Evolutionary conservation across 2,888 invertebrate genomes (phyloP).

Genomic region (Aphidius colemani): DNA sequence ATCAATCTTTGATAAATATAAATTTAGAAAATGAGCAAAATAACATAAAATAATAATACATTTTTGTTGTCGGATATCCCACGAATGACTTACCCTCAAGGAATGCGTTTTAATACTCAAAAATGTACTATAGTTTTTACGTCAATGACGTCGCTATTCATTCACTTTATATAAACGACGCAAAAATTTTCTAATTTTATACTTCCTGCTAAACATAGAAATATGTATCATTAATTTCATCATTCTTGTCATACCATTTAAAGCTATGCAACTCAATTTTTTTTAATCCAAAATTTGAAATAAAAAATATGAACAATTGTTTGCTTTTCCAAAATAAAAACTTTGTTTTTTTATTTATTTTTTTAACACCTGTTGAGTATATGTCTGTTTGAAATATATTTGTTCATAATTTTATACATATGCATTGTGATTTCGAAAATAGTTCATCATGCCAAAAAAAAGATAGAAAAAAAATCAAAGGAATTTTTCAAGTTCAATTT

Average conservation of each 20-base stretch:
- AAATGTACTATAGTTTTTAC: constrained; percentile 29
- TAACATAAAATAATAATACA: too few species aligned
- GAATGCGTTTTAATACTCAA: too few species aligned
- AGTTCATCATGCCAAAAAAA: too few species aligned
- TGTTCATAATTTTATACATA: too few species aligned
- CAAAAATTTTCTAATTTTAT: constrained; percentile 44
- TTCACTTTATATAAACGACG: constrained; percentile 40
- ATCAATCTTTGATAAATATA: too few species aligned
- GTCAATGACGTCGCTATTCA: constrained; percentile 43
- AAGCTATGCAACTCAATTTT: constrained; percentile 2
- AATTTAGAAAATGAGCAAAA: not conserved
- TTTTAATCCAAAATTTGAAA: not conserved
- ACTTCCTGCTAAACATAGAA: constrained; percentile 41
- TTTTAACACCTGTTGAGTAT: not conserved
- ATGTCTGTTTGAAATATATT: too few species aligned
- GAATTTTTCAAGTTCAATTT: too few species aligned
- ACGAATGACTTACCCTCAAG: too few species aligned
- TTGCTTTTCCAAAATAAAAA: not conserved
- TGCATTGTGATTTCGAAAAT: too few species aligned
- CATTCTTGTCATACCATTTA: constrained; percentile 17
- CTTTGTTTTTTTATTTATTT: not conserved
- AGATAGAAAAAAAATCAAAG: too few species aligned
- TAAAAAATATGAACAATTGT: not conserved
- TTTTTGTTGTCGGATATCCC: too few species aligned
- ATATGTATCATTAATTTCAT: constrained; percentile 7